A percentile compares a stretch with the other conserved stretches of the same genome.
Conservation (phyloP, 2,888 invertebrate species). For the Diarsia brunnea region DNA sequence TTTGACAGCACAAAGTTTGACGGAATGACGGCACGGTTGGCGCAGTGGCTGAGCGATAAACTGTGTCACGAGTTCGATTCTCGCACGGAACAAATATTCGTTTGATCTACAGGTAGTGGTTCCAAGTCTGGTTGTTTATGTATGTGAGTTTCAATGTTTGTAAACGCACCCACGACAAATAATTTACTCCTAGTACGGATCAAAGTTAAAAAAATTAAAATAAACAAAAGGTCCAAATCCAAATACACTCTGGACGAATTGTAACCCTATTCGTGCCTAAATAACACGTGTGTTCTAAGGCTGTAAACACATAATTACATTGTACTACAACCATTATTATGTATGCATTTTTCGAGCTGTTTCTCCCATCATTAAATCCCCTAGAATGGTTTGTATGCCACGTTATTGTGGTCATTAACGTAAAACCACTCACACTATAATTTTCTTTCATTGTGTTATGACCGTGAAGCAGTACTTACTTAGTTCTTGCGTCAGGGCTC, state of each 20-base stretch:
- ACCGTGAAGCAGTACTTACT: constrained; percentile 17
- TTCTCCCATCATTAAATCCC: constrained; percentile 63
- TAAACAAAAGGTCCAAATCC: not conserved
- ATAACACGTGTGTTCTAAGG: constrained; percentile 23
- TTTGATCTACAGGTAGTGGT: not conserved
- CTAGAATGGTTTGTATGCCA: constrained; percentile 32
- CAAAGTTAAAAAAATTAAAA: not conserved
- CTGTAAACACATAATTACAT: constrained; percentile 43
- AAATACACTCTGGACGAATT: not conserved
- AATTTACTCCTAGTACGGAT: not conserved
- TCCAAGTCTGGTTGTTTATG: not conserved
- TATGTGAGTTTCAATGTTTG: not conserved
- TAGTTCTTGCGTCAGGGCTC: constrained; percentile 30
- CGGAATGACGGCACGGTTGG: not conserved
- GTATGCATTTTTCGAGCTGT: constrained; percentile 45
- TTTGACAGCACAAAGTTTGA: too few species aligned
- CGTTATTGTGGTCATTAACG: constrained; percentile 56
- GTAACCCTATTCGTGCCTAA: not conserved
- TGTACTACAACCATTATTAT: constrained; percentile 28
- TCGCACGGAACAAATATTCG: not conserved
- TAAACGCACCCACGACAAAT: not conserved
- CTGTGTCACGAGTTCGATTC: not conserved
- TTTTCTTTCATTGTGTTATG: constrained; percentile 64
- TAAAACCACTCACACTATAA: constrained; percentile 48
- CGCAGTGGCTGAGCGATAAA: not conserved